Percentiles rank a stretch among this genome's conserved stretches.
Conservation (phyloP, 2,888 invertebrate species). For the Conomelus anceps region DNA sequence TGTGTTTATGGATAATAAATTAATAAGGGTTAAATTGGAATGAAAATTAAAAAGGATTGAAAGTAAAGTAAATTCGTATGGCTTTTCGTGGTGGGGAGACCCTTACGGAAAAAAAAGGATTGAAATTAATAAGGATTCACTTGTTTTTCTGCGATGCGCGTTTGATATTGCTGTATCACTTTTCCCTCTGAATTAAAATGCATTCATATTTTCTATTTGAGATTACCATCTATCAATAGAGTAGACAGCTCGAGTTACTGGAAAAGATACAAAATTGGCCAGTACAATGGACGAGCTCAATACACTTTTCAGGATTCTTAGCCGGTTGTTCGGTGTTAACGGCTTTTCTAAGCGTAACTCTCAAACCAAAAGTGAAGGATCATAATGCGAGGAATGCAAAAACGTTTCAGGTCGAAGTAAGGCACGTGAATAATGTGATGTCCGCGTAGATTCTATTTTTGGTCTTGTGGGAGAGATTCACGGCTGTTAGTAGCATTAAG, state of each 20-base stretch:
- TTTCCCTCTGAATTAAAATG: no score
- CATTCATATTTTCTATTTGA: no score
- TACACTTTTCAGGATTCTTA: background rate
- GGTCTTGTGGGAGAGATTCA: constrained; percentile 4
- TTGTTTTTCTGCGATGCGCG: no score
- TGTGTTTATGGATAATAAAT: no score
- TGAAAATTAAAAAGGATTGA: no score
- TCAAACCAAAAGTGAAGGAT: background rate
- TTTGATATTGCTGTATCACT: no score
- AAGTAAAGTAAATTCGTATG: no score
- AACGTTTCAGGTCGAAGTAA: background rate
- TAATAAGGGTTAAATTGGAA: no score
- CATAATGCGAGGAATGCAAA: background rate
- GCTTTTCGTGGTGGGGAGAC: no score
- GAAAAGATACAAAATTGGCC: background rate
- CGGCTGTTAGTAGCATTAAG: background rate
- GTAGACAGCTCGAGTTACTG: background rate
- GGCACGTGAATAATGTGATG: constrained; percentile 6
- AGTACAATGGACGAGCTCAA: background rate
- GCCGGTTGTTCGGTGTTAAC: background rate
- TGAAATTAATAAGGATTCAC: no score
- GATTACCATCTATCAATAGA: background rate
- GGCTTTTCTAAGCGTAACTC: background rate
- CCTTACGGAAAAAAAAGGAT: no score
- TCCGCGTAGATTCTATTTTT: background rate